Percentiles rank a stretch among this genome's conserved stretches.
phyloP scores from a whole-genome alignment of 2,113 vertebrate species.

The Phalacrocorax carbo region DNA sequence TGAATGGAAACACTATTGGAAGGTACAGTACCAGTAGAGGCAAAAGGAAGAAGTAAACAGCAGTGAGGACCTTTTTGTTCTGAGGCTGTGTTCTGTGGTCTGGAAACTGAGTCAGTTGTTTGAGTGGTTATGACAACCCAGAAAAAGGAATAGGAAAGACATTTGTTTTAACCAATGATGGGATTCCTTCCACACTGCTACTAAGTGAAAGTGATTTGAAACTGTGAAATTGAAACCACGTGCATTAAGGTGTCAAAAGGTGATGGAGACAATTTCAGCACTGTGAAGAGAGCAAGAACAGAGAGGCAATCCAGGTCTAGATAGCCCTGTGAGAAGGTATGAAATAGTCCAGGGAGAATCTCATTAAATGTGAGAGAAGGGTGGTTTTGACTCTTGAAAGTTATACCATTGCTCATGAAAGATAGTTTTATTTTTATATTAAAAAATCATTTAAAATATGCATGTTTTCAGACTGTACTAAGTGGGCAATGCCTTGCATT shows the following conservation, averaged over 20 bases:
- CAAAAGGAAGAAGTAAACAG: neutral
- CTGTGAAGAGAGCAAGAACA: neutral
- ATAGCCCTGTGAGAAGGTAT: neutral
- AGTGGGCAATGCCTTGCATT: neutral
- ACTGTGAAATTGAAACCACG: neutral
- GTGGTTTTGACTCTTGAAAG: neutral
- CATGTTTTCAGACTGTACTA: neutral
- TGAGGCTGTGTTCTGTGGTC: neutral
- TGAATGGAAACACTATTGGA: neutral
- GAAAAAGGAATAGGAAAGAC: neutral
- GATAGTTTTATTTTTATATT: slow-evolving; percentile 45
- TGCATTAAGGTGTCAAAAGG: neutral
- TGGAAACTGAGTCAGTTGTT: neutral
- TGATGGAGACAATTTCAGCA: neutral
- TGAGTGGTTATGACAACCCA: neutral
- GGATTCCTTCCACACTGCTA: neutral
- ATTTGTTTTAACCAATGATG: neutral
- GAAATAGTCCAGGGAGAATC: neutral
- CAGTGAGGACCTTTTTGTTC: neutral
- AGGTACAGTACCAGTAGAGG: neutral
- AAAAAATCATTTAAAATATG: neutral
- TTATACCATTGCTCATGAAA: neutral
- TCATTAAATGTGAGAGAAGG: neutral
- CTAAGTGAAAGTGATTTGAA: neutral
- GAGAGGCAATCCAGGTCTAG: neutral